Evolutionary conservation across 2,888 invertebrate species (phyloP), one percentile per base, ranked within the genome.

Genomic region (Nephrocerus scutellatus): DNA sequence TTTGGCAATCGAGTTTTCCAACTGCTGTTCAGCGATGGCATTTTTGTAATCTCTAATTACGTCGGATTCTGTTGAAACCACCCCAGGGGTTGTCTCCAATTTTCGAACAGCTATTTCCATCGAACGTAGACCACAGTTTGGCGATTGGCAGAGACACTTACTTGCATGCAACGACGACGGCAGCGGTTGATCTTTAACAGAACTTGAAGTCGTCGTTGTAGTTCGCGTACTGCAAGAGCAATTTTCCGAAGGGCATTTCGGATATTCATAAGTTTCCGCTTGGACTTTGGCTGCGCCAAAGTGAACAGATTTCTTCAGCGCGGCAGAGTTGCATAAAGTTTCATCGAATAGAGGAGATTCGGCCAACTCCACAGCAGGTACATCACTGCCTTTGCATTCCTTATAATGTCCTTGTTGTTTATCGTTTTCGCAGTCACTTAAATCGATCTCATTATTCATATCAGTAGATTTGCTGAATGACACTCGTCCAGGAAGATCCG

Each of bases 401-500:
- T n/a, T n/a, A n/a, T n/a, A n/a, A n/a, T n/a, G n/a, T n/a, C n/a
- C 30, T 15, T 58, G 54, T 45, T 59, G 60, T 26, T 57, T 60
- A 20, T 63, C 65, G 41, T 63, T 62, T 19, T 68, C 66, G 41
- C 59, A 60, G 39, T 67, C 66, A 38, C 67, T 63, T 8, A 59
- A 57, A 42, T 61, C 59, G 7, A 57, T 42, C 30, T 65, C 60
- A 29, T 51, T 52, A 4, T 54, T 43, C 16, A 47, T 45, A 15
- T 50, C 50, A 10, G 48, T 52, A 2, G 56, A 48, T 41, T 64
- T 66, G 15, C 61, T 58, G 43, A 69, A 69, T 5, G 69, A 69
- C 1, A 69, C 69, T 12, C 68, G 53, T 4, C 69, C 69, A 1
- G 69, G 69, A 21, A 69, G 55, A 57, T 69, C 69, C 2, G 63